Conservation (phyloP, 2,888 invertebrate genomes). For the Megamerina dolium region DNA sequence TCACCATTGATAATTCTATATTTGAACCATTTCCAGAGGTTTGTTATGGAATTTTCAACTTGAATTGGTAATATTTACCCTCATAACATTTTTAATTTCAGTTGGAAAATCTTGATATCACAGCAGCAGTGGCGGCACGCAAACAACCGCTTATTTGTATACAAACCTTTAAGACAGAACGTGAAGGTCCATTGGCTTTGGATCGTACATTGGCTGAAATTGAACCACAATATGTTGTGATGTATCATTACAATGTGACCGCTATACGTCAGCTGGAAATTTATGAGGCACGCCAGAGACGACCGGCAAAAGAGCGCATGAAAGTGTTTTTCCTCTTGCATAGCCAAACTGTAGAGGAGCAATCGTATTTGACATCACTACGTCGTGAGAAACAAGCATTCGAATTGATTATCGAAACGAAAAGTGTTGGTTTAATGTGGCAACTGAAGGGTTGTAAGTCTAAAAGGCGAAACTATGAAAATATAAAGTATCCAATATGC, state of each 20-base stretch:
- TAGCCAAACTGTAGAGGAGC: slow-evolving; percentile 92
- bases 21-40: slow-evolving; percentile 65
- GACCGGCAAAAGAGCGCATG: slow-evolving; percentile 51
- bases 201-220: slow-evolving; percentile 62
- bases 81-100: too few species aligned
- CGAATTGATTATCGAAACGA: slow-evolving; percentile 84
- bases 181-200: slow-evolving; percentile 64
- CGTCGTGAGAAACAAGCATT: slow-evolving; percentile 92
- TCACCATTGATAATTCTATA: slow-evolving; percentile 37
- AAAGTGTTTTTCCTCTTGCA: slow-evolving; percentile 88
- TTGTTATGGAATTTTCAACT: neutral
- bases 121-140: slow-evolving; percentile 53
- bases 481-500: neutral
- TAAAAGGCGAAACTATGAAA: neutral
- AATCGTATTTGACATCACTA: slow-evolving; percentile 85
- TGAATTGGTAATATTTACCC: neutral
- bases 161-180: slow-evolving; percentile 69
- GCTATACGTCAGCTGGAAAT: slow-evolving; percentile 88
- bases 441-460: neutral
- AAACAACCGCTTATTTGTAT: slow-evolving; percentile 66
- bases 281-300: slow-evolving; percentile 60
- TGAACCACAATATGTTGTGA: slow-evolving; percentile 74
- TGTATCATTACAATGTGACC: slow-evolving; percentile 85
- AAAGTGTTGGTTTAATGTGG: slow-evolving; percentile 67
- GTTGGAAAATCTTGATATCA: slow-evolving; percentile 64